phyloP scores from a whole-genome alignment of 2,797 vertebrate genomes.

The Amblyopsis hoosieri region DNA sequence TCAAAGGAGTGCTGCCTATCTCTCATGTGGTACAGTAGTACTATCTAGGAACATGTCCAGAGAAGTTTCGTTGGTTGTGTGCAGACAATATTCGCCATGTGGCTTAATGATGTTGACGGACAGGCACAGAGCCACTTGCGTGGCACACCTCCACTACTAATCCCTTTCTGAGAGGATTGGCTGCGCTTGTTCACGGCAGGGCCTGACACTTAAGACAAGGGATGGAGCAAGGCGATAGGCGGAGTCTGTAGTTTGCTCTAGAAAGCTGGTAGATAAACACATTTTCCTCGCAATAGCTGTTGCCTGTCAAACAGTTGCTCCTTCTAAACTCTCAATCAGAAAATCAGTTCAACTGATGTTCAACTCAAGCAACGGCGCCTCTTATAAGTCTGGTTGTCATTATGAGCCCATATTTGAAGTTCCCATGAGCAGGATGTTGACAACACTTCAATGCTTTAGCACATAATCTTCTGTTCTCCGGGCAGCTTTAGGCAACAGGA shows the following conservation, averaged over 20 bases:
- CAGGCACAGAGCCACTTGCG: constrained; percentile 13
- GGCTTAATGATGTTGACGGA: constrained; percentile 40
- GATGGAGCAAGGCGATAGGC: constrained; percentile 15
- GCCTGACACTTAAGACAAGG: constrained; percentile 48
- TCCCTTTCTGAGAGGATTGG: constrained; percentile 63
- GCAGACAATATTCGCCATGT: constrained; percentile 9
- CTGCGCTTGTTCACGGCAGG: constrained; percentile 21
- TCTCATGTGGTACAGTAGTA: neutral
- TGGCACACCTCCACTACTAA: constrained; percentile 52
- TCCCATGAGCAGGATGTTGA: neutral
- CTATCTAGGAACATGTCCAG: neutral
- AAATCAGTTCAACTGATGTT: constrained; percentile 22
- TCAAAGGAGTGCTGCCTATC: neutral
- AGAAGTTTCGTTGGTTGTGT: constrained; percentile 9
- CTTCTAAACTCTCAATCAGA: neutral
- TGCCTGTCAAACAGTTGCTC: neutral
- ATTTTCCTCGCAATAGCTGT: constrained; percentile 10
- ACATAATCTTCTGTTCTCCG: too few species aligned
- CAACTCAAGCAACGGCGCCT: neutral
- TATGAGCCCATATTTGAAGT: neutral
- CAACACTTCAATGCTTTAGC: neutral
- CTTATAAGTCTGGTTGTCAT: constrained; percentile 15
- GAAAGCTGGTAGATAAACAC: constrained; percentile 11
- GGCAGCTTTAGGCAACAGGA: too few species aligned
- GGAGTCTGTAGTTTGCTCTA: constrained; percentile 16